These are phyloP conservation scores for Drosophila greeni DNA, from an alignment of 2,888 invertebrate genomes.

Conservation along the genomic window DNA sequence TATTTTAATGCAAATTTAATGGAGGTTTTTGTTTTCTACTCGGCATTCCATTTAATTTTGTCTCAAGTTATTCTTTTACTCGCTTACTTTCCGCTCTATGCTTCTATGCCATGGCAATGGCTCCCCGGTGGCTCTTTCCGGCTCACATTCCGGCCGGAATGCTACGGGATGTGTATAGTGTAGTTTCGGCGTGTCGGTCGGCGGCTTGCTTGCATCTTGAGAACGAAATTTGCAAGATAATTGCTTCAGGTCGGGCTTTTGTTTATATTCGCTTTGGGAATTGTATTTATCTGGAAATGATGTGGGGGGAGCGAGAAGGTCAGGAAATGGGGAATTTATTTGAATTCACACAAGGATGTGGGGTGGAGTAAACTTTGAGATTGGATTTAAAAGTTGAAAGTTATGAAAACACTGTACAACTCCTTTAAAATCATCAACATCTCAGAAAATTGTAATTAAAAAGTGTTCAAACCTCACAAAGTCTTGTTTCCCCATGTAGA, in stretches of 20 bases:
- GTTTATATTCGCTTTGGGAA: slow-evolving; percentile 16
- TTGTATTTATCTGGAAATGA: slow-evolving; percentile 11
- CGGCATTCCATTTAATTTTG: slow-evolving; percentile 57
- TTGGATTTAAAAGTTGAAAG: not conserved
- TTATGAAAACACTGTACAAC: too few relatives aligned
- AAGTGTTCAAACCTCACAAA: not conserved
- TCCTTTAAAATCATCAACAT: too few relatives aligned
- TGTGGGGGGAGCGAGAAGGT: not conserved
- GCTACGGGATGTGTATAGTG: slow-evolving; percentile 30
- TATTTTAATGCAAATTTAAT: slow-evolving; percentile 71
- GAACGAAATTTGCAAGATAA: slow-evolving; percentile 29
- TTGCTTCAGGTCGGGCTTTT: slow-evolving; percentile 8
- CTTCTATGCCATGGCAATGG: slow-evolving; percentile 5
- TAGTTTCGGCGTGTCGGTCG: slow-evolving; percentile 8
- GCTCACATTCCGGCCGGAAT: slow-evolving; percentile 20
- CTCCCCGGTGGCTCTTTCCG: slow-evolving; percentile 32
- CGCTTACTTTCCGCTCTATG: slow-evolving; percentile 21
- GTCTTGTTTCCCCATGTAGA: not conserved
- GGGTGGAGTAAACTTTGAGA: too few relatives aligned
- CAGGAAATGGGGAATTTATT: not conserved
- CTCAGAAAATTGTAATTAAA: too few relatives aligned
- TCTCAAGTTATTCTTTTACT: slow-evolving; percentile 39
- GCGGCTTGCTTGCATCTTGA: slow-evolving; percentile 19
- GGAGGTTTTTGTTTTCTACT: slow-evolving; percentile 44
- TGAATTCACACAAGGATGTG: not conserved